phyloP scores from a whole-genome alignment of 2,888 invertebrate species.

The Yponomeuta plumbellus region DNA sequence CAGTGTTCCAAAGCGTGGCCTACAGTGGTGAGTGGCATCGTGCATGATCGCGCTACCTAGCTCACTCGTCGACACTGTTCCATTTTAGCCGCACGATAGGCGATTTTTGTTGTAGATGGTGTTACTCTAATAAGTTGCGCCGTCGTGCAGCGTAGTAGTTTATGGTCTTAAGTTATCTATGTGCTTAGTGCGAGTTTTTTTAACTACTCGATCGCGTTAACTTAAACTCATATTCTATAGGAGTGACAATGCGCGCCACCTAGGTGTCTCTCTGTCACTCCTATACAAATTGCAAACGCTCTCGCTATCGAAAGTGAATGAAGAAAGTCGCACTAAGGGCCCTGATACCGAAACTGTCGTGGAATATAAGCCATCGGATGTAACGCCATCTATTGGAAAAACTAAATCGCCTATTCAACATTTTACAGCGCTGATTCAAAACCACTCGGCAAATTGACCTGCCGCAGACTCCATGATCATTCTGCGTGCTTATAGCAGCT shows the following conservation, averaged over 20 bases:
- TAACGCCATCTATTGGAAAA: background rate
- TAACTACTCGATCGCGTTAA: too few species aligned
- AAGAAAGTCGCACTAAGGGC: too few species aligned
- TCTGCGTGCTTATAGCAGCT: background rate
- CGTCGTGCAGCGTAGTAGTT: too few species aligned
- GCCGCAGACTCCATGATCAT: background rate
- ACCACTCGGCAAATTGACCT: conserved; percentile 3
- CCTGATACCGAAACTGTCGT: background rate
- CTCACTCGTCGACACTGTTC: conserved; percentile 26
- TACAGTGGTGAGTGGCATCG: conserved; percentile 92
- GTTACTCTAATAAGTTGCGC: background rate
- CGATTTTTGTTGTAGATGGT: background rate
- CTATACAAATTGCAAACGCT: too few species aligned
- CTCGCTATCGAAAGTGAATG: too few species aligned
- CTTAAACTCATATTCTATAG: too few species aligned
- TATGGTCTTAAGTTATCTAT: too few species aligned
- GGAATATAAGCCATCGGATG: too few species aligned
- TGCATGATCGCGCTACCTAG: conserved; percentile 56
- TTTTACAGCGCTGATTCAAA: background rate
- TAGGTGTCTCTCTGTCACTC: too few species aligned
- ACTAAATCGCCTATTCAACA: background rate
- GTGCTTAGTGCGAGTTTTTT: too few species aligned
- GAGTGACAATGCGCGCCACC: too few species aligned
- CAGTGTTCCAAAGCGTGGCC: conserved; percentile 97
- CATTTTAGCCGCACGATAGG: background rate